These are phyloP conservation scores for Stenichneumon culpator DNA, from an alignment of 2,888 invertebrate species.

Conservation along the genomic window DNA sequence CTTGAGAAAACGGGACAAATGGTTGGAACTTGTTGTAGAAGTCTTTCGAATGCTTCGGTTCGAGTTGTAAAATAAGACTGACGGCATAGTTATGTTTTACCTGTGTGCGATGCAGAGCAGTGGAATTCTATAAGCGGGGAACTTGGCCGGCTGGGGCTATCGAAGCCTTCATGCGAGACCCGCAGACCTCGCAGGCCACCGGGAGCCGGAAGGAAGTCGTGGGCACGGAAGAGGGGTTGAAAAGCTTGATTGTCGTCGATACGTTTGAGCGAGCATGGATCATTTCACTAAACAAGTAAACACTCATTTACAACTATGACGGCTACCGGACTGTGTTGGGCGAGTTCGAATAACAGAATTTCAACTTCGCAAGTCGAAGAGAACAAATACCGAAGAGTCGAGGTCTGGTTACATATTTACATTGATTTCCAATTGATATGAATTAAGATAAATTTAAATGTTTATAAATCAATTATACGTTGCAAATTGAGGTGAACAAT, in stretches of 20 bases:
- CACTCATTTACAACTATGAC: constrained; percentile 32
- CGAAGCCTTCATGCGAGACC: constrained; percentile 82
- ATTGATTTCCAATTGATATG: not conserved
- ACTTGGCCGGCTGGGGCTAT: constrained; percentile 69
- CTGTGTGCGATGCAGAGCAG: constrained; percentile 31
- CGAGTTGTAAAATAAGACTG: constrained; percentile 32
- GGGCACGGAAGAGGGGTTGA: constrained; percentile 76
- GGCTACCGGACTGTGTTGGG: not conserved
- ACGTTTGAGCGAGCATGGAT: constrained; percentile 46
- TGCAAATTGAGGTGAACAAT: not conserved
- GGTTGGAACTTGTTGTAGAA: not conserved
- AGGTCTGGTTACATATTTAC: not conserved
- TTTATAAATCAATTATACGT: not conserved
- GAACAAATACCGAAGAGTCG: not conserved
- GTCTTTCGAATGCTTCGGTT: constrained; percentile 3
- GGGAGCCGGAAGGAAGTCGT: constrained; percentile 84
- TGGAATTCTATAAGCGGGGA: constrained; percentile 65
- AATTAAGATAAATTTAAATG: not conserved
- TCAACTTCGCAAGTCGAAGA: not conserved
- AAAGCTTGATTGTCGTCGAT: constrained; percentile 68
- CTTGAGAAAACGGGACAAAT: not conserved
- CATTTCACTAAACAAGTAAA: constrained; percentile 52
- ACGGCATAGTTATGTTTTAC: constrained; percentile 27
- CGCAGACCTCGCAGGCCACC: constrained; percentile 67
- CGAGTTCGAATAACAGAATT: not conserved